A percentile compares a stretch with the other conserved stretches of the same genome.
phyloP scores from a whole-genome alignment of 2,888 invertebrate species.

The Erebia aethiops region DNA sequence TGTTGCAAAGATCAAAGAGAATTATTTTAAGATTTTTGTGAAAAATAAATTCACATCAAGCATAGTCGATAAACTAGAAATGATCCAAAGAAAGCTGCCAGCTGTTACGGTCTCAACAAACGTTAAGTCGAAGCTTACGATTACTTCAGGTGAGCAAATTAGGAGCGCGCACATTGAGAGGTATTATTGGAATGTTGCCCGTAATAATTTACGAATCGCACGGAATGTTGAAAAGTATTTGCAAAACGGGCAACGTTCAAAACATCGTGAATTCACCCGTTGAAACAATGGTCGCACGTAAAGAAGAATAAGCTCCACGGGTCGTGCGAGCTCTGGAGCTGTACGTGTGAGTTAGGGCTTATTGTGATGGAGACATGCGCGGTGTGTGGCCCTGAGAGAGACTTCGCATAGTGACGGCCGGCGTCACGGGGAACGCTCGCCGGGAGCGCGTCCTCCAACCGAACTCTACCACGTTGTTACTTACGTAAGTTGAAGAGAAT shows the following conservation, averaged over 20 bases:
- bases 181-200: constrained; percentile 37
- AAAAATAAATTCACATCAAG: background rate
- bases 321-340: constrained; percentile 59
- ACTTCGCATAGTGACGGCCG: constrained; percentile 62
- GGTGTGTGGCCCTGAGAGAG: constrained; percentile 51
- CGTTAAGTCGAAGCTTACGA: constrained; percentile 63
- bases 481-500: constrained; percentile 66
- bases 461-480: constrained; percentile 49
- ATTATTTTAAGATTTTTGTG: background rate
- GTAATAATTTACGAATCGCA: constrained; percentile 34
- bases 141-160: constrained; percentile 62
- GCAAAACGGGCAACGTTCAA: constrained; percentile 40
- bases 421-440: constrained; percentile 59
- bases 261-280: constrained; percentile 45
- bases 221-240: constrained; percentile 40
- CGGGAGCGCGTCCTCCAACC: constrained; percentile 40
- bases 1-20: background rate
- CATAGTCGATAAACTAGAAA: background rate
- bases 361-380: constrained; percentile 75
- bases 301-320: constrained; percentile 66
- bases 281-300: constrained; percentile 60
- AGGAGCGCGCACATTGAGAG: constrained; percentile 49
- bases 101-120: constrained; percentile 48
- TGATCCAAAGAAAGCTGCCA: background rate
- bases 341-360: constrained; percentile 70